These are phyloP conservation scores for Hyperoplus lanceolatus DNA, from an alignment of 2,797 vertebrate genomes.

Conservation along the genomic window DNA sequence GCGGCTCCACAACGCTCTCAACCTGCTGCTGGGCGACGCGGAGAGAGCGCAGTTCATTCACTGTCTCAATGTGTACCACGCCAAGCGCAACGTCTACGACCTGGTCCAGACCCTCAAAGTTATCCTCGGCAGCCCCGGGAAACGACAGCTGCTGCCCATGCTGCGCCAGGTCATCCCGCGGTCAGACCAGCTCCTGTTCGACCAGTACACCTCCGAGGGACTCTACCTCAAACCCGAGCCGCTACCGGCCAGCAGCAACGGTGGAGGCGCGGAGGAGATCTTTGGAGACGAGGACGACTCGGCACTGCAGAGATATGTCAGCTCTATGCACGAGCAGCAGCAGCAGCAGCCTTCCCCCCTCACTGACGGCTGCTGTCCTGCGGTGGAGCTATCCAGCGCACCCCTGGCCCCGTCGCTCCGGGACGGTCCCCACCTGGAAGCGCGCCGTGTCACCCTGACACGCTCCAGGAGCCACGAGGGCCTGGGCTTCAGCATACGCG, in stretches of 20 bases:
- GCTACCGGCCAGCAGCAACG: constrained; percentile 45
- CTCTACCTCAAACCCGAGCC: constrained; percentile 88
- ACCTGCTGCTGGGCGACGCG: constrained; percentile 89
- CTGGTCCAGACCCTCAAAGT: constrained; percentile 93
- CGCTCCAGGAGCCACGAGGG: constrained; percentile 92
- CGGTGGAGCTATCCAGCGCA: constrained; percentile 27
- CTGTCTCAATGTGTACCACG: constrained; percentile 94
- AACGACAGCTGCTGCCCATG: constrained; percentile 93
- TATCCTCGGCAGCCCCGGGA: constrained; percentile 89
- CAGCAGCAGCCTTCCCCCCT: constrained; percentile 3
- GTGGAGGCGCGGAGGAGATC: constrained; percentile 41
- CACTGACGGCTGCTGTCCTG: constrained; percentile 69
- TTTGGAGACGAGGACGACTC: constrained; percentile 53
- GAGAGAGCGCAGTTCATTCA: constrained; percentile 94
- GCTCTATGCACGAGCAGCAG: constrained; percentile 63
- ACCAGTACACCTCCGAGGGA: constrained; percentile 95
- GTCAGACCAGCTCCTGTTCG: constrained; percentile 96
- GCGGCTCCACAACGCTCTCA: constrained; percentile 92
- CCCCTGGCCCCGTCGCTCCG: constrained; percentile 12
- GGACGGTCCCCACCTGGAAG: constrained; percentile 71
- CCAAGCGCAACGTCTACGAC: constrained; percentile 95
- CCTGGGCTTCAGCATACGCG: constrained; percentile 96
- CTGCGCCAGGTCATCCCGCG: constrained; percentile 94
- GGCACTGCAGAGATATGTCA: constrained; percentile 58
- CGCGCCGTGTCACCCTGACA: constrained; percentile 90